Evolutionary conservation across 2,888 invertebrate genomes (phyloP), one percentile per base, ranked within the genome.

Genomic region (Cyclophora albipunctata): DNA sequence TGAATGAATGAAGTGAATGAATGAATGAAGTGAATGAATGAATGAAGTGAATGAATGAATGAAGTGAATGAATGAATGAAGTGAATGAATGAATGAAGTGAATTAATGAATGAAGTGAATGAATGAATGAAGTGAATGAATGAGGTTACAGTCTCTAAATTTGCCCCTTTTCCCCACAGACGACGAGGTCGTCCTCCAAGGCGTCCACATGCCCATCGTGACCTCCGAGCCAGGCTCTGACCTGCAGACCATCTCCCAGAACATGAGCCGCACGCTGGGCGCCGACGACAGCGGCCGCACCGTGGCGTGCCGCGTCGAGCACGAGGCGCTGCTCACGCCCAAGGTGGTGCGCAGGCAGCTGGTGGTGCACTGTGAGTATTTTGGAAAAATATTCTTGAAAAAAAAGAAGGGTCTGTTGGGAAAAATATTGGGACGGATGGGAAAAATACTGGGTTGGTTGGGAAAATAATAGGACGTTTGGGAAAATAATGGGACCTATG

Each of bases 291-390:
- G 92, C 69, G 92, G 91, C 6, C 91, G 90, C 64, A 80, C 81
- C 6, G 73, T 95, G 48, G 85, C 89, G 52, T 96, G 95, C 75
- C 89, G 92, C 2, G 92, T 93, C 0, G 89, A 90, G 49, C 95
- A 95, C 71, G 90, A 91, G 33, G 92, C 92, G 0, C 73, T 92
- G 42, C 81, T 85, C 34, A 70, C 64, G 5, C 84, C 83, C 0
- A 65, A 58, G 43, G 75, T 76, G 6, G 75, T 66, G 0, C 67
- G 66, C 42, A 71, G 77, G 3, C 87, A 87, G 54, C 58, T 87
- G 0, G 58, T 67, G 3, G 82, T 87, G 0, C 71, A 81, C 7
- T 88, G 87, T 86, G 46, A 77, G 86, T 78, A 34, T 0, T 20
- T 20, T 2, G 20, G 20, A 20, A 20, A 20, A 20, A 20, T 7